Base-by-base conservation (phyloP, 2,797 vertebrate species). In the Paguma larvata region DNA sequence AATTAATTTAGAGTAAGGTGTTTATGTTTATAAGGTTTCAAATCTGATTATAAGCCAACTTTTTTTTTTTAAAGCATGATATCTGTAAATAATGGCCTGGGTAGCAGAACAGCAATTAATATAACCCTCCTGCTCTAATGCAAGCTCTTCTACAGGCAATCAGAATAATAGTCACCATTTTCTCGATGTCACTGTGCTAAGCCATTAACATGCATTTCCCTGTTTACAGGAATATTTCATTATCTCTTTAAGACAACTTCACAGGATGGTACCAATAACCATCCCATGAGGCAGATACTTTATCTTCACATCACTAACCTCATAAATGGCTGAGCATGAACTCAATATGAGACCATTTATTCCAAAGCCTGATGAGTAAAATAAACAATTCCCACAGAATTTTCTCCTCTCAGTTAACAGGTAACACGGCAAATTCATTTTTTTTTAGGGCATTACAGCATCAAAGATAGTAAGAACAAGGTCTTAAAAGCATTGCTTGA, bases 381-480 rank as follows among this genome's bases (percentile, higher is more conserved):
- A 95, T 41, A 90, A 83, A 87, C 4, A 38, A 82, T 68, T 90
- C 46, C 18, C 3, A 72, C 3, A 59, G 62, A 63, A 32, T 73
- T 80, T 30, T 73, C 75, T 79, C 38, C 4, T 85, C 25, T 85
- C 46, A 53, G n/a, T 56, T 79, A 91, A 82, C 25, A 3, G 6
- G 4, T 70, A 83, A 86, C 18, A 72, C 23, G 77, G 27, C 10
- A 68, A 68, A 75, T 78, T 86, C 30, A 51, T 63, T 73, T 77
- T 51, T 73, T 85, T 85, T 91, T 48, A 78, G 19, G 16, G 23
- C 72, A 72, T 88, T 68, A 44, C 0, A 87, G 10, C 48, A 65
- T 85, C 44, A 95, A 83, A 91, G 11, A 78, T 38, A 83, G 3
- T 80, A 91, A 87, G 86, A 85, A 80, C 51, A 41, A 91, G 9